Base-by-base conservation (phyloP, 2,888 invertebrate genomes). In the Hylaea fasciaria region DNA sequence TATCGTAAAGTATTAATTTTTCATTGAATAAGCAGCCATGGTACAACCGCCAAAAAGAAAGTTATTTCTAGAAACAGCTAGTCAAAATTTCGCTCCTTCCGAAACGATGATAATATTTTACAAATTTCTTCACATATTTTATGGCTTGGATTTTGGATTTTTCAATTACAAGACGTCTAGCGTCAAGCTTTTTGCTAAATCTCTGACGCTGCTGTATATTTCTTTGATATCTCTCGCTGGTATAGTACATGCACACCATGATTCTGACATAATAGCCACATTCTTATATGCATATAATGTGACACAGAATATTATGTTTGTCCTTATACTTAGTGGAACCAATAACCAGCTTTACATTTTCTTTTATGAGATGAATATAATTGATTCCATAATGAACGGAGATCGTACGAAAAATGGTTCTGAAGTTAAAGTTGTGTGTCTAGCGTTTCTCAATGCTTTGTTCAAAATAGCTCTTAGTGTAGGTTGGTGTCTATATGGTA, bases 81-180 rank as follows among this genome's bases (percentile, higher is more conserved):
- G 32, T 9, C 32, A 32, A 32, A 32, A 32, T 32, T 22, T 22
- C 2, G 10, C 32, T 17, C 43, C 43, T 10, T 17, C 43, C 8
- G 17, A 43, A 43, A 43, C 11, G 3, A 16, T 43, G 0, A 16
- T 17, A 8, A 43, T 32, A 16, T n/a, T 50, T 11, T 57, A 29
- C 16, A 44, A 51, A 46, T 13, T 29, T 9, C 9, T 51, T 4
- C 50, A 57, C 10, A 11, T 51, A 8, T 12, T 40, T 45, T 29
- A 10, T 11, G 45, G 50, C 3, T 39, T 51, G 0, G 40, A 57
- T 40, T 51, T 51, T 22, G 57, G 57, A 28, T 50, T 45, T 29
- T 40, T 45, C 11, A 5, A 12, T n/a, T 57, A 29, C 9, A 50
- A 45, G 37, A n/a, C 16, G 0, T 16, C 16, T 1, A 16, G 11